Conservation (phyloP, 2,113 vertebrate species). For the Microtus oregoni region DNA sequence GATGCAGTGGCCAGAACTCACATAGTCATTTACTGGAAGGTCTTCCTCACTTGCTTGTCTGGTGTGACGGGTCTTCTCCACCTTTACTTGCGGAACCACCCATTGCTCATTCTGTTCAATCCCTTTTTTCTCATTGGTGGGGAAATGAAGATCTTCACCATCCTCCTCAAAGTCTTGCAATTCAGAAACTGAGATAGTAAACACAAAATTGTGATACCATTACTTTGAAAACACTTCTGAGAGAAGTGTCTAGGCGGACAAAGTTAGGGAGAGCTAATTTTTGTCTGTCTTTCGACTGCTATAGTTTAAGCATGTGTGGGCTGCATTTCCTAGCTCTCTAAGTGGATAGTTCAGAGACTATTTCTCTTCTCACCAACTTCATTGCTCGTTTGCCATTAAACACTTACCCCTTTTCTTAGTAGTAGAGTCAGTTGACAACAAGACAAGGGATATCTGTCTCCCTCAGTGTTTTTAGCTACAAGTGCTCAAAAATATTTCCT, state of each 20-base stretch:
- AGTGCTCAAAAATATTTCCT: conserved; percentile 38
- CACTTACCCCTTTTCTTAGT: conserved; percentile 37
- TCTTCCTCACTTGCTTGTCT: conserved; percentile 89
- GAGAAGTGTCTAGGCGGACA: background rate
- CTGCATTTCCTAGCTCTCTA: conserved; percentile 26
- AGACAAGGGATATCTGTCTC: background rate
- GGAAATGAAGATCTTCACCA: conserved; percentile 79
- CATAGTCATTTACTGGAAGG: conserved; percentile 88
- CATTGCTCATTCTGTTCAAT: conserved; percentile 56
- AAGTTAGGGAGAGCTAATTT: background rate
- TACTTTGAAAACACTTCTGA: conserved; percentile 24
- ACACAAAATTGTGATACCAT: background rate
- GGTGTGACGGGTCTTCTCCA: conserved; percentile 79
- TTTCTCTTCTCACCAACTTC: background rate
- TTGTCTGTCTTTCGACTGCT: background rate
- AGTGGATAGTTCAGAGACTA: conserved; percentile 6
- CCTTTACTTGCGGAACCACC: conserved; percentile 51
- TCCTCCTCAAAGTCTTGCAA: conserved; percentile 85
- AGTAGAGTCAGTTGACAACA: conserved; percentile 20
- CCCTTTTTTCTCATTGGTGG: conserved; percentile 71
- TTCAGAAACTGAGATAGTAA: conserved; percentile 83
- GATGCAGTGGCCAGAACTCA: conserved; percentile 79
- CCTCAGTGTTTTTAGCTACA: conserved; percentile 37
- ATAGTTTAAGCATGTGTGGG: background rate
- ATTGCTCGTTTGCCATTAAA: conserved; percentile 24